Evolutionary conservation across 2,888 invertebrate species (phyloP), one percentile per base, ranked within the genome.

Genomic region (Mellilla xanthometata): DNA sequence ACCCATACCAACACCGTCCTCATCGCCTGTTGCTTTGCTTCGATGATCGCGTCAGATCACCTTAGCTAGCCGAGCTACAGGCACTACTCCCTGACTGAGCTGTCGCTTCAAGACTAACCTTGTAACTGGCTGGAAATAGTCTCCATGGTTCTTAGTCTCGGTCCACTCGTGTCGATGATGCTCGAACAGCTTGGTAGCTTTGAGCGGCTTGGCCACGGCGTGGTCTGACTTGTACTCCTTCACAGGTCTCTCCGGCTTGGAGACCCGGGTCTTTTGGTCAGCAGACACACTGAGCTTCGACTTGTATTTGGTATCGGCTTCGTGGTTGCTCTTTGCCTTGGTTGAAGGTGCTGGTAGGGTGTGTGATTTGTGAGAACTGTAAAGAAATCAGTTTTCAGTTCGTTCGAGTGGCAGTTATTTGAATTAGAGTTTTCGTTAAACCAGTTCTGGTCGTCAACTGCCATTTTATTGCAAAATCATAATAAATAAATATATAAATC

Each of bases 211-310:
- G 1, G 65, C 44, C 3, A 81, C 72, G n/a, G 60, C 58, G 31
- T 81, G 81, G 1, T 87, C 86, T 0, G 83, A 80, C 26, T 74
- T 72, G 52, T 74, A 76, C 27, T 87, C 85, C 46, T 81, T 86
- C 6, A 82, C 6, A 0, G 79, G 74, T 29, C 74, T 65, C 1
- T 86, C 84, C 0, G 52, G 58, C 52, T 76, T 68, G 6, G 69
- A 72, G 0, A 68, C 54, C 1, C 80, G 60, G 1, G 56, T 41
- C 54, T 85, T 85, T 26, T 74, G 71, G 51, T 85, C 85, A 0
- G 87, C 86, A 0, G 88, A 87, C 0, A 67, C 62, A 54, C 72
- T 78, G 8, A 72, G 43, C 49, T 85, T 84, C 1, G 71, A 10
- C 11, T 58, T 52, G 74, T 78, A 28, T 62, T 74, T 78, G 1